Evolutionary conservation across 2,888 invertebrate genomes (phyloP).

Genomic region (Nematopogon swammerdamellus): DNA sequence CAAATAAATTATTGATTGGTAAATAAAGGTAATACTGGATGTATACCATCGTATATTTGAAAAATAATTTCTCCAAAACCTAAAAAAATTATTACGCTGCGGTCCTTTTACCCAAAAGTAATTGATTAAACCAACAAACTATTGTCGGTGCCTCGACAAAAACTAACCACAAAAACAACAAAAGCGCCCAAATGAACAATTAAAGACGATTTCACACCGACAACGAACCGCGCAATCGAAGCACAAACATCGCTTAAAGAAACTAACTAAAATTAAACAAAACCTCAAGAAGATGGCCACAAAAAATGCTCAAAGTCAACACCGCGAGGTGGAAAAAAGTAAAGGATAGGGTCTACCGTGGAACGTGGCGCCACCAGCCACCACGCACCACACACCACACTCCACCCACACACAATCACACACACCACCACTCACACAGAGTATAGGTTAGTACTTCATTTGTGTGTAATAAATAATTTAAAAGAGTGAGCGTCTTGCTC

Average conservation of each 20-base stretch:
- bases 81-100: no score
- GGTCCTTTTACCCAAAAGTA: not conserved
- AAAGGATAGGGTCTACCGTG: not conserved
- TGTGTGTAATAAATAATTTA: no score
- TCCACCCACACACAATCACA: no score
- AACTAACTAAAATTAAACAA: slow-evolving; percentile 46
- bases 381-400: no score
- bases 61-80: no score
- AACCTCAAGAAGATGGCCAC: slow-evolving; percentile 38
- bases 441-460: no score
- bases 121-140: not conserved
- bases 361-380: no score
- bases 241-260: slow-evolving; percentile 48
- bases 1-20: no score
- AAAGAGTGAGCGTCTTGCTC: no score
- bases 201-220: slow-evolving; percentile 54
- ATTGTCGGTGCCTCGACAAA: not conserved
- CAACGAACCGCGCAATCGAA: slow-evolving; percentile 57
- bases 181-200: slow-evolving; percentile 48
- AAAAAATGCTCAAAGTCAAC: slow-evolving; percentile 24
- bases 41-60: no score
- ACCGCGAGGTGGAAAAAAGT: not conserved
- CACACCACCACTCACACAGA: no score
- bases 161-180: slow-evolving; percentile 19
- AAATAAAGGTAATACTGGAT: no score